Evolutionary conservation across 2,888 invertebrate genomes (phyloP).

Genomic region (Habrosyne pyritoides): DNA sequence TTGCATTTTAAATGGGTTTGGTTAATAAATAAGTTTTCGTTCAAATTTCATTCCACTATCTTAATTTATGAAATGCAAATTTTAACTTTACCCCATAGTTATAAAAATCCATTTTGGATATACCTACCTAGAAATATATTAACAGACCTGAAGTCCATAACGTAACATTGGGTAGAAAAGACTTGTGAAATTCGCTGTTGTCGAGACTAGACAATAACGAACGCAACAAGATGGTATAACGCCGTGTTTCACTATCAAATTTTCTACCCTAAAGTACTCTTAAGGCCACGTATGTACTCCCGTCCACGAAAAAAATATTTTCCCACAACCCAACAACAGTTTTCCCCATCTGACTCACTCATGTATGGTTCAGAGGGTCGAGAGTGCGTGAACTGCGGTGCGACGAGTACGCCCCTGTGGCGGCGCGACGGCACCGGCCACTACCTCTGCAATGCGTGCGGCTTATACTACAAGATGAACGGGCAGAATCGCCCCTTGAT

Average conservation of each 20-base stretch:
- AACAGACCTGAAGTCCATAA: neutral
- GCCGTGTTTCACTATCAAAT: neutral
- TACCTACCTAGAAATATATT: neutral
- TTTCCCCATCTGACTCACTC: constrained; percentile 14
- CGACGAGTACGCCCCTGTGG: constrained; percentile 98
- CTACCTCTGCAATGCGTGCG: constrained; percentile 99
- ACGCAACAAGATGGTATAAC: no score
- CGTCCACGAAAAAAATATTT: neutral
- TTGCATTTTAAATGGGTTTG: constrained; percentile 26
- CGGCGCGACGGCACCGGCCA: constrained; percentile 98
- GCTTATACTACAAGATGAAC: constrained; percentile 99
- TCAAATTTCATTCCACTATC: neutral
- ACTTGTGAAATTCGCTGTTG: no score
- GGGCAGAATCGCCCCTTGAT: constrained; percentile 99
- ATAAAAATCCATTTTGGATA: neutral
- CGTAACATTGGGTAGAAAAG: neutral
- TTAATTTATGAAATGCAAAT: neutral
- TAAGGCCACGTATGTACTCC: neutral
- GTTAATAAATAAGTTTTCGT: neutral
- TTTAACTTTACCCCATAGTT: neutral
- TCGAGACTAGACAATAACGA: no score
- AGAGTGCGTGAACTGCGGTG: constrained; percentile 99
- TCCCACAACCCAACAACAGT: neutral
- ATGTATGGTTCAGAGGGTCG: constrained; percentile 90
- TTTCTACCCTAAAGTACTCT: constrained; percentile 8